These are phyloP conservation scores for Epistrophe grossulariae DNA, from an alignment of 2,888 invertebrate genomes.

Conservation along the genomic window DNA sequence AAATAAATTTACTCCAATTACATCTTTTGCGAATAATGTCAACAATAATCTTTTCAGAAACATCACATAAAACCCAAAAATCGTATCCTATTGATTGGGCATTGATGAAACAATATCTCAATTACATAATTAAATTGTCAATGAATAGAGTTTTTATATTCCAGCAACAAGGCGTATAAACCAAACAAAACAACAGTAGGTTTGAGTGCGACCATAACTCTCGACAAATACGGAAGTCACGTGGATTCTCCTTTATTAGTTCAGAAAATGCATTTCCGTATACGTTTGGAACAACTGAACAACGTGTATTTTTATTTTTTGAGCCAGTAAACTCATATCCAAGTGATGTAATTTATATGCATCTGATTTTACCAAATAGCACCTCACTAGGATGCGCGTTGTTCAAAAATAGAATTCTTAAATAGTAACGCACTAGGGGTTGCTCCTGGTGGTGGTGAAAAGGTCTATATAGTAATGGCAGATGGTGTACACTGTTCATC, in stretches of 20 bases:
- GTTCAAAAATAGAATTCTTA: constrained; percentile 67
- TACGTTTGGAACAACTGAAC: constrained; percentile 14
- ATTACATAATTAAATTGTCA: constrained; percentile 61
- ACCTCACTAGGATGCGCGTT: constrained; percentile 56
- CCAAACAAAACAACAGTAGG: constrained; percentile 48
- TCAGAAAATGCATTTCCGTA: constrained; percentile 42
- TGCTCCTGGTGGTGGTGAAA: constrained; percentile 57
- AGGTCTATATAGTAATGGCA: constrained; percentile 46
- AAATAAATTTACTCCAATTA: background rate
- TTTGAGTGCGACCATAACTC: constrained; percentile 16
- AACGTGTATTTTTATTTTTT: background rate
- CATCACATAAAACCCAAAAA: background rate
- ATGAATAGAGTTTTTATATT: constrained; percentile 47
- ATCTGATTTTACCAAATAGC: constrained; percentile 15
- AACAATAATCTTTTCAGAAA: constrained; percentile 9
- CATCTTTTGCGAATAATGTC: background rate
- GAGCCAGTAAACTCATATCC: constrained; percentile 11
- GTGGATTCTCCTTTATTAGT: constrained; percentile 24
- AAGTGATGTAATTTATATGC: constrained; percentile 21
- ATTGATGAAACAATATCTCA: constrained; percentile 28
- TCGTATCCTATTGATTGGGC: background rate
- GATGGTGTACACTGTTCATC: constrained; percentile 41
- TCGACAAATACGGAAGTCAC: constrained; percentile 62
- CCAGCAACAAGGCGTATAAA: constrained; percentile 44
- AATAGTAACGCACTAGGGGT: constrained; percentile 72